These are phyloP conservation scores for Sarcoramphus papa DNA, from an alignment of 2,797 vertebrate genomes.

Conservation along the genomic window DNA sequence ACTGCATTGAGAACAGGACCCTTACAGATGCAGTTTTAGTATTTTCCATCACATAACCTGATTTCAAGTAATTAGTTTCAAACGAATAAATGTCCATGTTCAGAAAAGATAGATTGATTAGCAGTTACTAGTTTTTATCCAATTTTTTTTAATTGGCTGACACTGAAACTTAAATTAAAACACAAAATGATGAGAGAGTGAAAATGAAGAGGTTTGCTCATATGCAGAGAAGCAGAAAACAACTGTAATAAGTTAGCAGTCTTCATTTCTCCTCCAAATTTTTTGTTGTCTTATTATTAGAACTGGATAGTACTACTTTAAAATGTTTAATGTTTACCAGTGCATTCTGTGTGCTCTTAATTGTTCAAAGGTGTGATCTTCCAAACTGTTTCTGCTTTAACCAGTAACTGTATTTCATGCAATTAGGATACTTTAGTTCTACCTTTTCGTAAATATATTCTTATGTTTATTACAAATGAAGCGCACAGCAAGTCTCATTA, in stretches of 20 bases:
- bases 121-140: neutral
- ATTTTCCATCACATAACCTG: neutral
- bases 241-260: neutral
- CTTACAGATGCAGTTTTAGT: neutral
- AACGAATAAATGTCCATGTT: accelerated
- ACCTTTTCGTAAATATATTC: too few relatives aligned
- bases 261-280: neutral
- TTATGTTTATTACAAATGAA: accelerated
- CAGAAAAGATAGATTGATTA: neutral
- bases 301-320: neutral
- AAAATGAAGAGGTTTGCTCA: neutral
- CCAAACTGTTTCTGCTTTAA: neutral
- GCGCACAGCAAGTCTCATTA: accelerated
- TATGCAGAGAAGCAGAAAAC: neutral
- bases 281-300: neutral
- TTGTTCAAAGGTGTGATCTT: neutral
- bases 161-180: neutral
- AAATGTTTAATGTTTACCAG: neutral
- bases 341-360: neutral
- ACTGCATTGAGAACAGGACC: accelerated
- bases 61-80: neutral
- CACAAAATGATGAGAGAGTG: neutral
- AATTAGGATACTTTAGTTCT: neutral
- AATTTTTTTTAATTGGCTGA: neutral
- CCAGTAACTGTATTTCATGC: neutral